Base-by-base conservation (phyloP, 2,888 invertebrate species). In the Volucella bombylans region DNA sequence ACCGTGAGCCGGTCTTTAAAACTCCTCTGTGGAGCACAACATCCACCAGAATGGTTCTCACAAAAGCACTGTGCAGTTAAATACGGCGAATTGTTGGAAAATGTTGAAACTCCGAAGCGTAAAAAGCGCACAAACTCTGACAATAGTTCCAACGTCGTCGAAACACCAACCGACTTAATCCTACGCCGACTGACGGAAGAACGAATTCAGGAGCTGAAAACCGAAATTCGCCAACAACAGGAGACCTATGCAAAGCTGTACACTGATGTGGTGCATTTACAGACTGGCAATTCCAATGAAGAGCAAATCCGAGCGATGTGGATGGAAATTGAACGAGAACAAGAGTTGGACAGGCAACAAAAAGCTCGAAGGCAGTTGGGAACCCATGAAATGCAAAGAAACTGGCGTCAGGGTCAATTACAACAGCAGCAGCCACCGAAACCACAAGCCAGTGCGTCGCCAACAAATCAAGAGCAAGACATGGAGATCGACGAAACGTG, bases 61-160 rank as follows among this genome's bases (percentile, higher is more conserved):
- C 97, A 97, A 89, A 96, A 96, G 91, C 95, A 95, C 87, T 98
- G 98, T 92, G 97, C 97, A 0, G 94, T 96, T 0, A 98, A 98
- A 89, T 98, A 98, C 91, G 95, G 96, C 12, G 94, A 94, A 18
- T 90, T 97, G 8, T 91, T 97, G 15, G 97, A 96, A 89, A 95
- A 95, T 90, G 95, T 96, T 11, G 97, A 96, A 90, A 96, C 95
- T 8, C 97, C 97, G 0, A 97, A 96, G 92, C 93, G 97, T 1
- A 97, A 97, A 89, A 98, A 96, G 90, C 93, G 95, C 18, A 62
- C 89, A 0, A 82, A 87, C 92, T 45, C 88, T 50, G 91, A 90
- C 2, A 82, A 80, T 79, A 45, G 87, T 86, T 64, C 92, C 91
- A 0, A 94, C 92, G 41, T 81, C 4, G 93, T 93, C 69, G 95